These are phyloP conservation scores for Pavo muticus DNA, from an alignment of 2,113 vertebrate species.

Conservation along the genomic window DNA sequence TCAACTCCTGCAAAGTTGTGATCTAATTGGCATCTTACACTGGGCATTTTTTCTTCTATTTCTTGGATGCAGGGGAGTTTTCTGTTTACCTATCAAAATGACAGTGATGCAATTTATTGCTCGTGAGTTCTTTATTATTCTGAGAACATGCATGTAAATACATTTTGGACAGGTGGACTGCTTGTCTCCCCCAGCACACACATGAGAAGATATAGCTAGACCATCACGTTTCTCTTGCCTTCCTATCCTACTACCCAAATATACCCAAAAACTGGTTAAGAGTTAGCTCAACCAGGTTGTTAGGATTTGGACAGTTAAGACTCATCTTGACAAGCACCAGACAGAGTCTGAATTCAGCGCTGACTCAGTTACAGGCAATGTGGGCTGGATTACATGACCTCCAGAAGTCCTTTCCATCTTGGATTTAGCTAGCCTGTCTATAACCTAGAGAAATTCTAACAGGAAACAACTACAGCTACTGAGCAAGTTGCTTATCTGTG, in stretches of 20 bases:
- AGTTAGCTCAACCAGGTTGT: fast-evolving
- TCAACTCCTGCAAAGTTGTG: neutral
- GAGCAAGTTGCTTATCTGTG: neutral
- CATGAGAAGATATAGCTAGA: neutral
- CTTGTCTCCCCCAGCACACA: neutral
- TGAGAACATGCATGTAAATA: neutral
- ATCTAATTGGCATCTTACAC: neutral
- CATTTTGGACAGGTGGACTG: neutral
- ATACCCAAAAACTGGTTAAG: neutral
- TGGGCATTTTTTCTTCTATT: neutral
- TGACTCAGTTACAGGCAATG: neutral
- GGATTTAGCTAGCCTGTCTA: neutral
- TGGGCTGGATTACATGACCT: neutral
- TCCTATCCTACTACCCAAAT: neutral
- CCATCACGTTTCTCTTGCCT: neutral
- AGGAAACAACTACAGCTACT: conserved; percentile 7
- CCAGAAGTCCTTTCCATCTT: neutral
- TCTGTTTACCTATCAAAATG: neutral
- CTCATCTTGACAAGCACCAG: neutral
- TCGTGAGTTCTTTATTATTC: neutral
- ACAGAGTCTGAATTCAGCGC: neutral
- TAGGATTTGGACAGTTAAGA: neutral
- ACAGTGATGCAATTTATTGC: neutral
- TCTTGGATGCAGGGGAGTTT: neutral
- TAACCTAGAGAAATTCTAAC: neutral